Base-by-base conservation (phyloP, 1,140 invertebrate genomes). In the Nephila pilipes region DNA sequence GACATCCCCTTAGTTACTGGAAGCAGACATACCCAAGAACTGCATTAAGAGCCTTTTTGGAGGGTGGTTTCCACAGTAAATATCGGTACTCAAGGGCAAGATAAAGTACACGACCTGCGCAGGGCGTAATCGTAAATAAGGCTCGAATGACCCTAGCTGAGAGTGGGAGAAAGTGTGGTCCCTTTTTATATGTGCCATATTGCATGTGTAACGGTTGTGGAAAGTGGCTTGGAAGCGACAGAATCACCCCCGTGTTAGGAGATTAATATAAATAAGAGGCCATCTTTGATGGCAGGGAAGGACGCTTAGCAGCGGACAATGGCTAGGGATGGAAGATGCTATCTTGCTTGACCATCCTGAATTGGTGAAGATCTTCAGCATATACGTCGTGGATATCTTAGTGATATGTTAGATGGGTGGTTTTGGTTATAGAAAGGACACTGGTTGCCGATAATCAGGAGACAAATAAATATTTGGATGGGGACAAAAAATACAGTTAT, bases 61-160 rank as follows among this genome's bases (percentile, higher is more conserved):
- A 46, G 38, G 12, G 22, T n/a, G 79, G 22, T 14, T n/a, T 14
- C 8, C 1, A n/a, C 20, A 81, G 79, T 46, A 46, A 38, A 81
- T 54, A 46, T 54, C 38, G 36, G 36, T 54, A 46, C 79, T 81
- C 79, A 46, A 22, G 36, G n/a, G 79, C 36, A n/a, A 46, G 79
- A 32, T 32, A 58, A 85, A 85, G 55, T 85, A 54, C 46, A 54
- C 54, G 81, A 85, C 81, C 25, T 16, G 25, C 54, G 20, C 65
- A 16, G 58, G 57, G 29, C 20, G 85, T 69, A 87, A 87, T 65
- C 85, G 60, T 87, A 87, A 87, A 87, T 87, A 87, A 87, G 58
- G 60, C 36, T 22, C 60, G 18, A 87, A 87, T n/a, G 85, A 65
- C 60, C 85, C 22, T 69, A 8, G n/a, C 10, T 29, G 65, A 25